Base-by-base conservation (phyloP, 2,113 vertebrate genomes). In the Halcyon senegalensis region DNA sequence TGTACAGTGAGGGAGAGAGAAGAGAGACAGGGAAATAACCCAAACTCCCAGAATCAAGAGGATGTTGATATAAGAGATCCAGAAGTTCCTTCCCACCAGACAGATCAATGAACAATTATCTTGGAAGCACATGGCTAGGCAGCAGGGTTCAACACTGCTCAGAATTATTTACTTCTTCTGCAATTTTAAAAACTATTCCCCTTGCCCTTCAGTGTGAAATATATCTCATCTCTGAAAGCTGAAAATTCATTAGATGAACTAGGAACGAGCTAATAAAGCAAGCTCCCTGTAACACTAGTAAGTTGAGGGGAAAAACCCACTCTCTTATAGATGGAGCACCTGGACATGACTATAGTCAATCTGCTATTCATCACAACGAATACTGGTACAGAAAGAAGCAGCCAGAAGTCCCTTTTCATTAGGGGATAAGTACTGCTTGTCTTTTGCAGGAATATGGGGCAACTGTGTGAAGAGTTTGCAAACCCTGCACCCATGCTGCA, bases 61-160 rank as follows among this genome's bases (percentile, higher is more conserved):
- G 86, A 69, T 87, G 62, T 78, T 94, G 69, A 62, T 92, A 75
- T 17, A 41, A 91, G 56, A 84, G 74, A 87, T 89, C 16, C 64
- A 92, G 69, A 87, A 93, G 55, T 87, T 92, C 77, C 39, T 84
- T 94, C 53, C 50, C 70, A 76, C 48, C 81, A 95, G 86, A 89
- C 58, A 84, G 80, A 93, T 96, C 89, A 93, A 92, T 96, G 95
- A 95, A 50, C 92, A 94, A 96, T 94, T 96, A 94, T 68, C 96
- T 90, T 66, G 84, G 90, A 96, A 96, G 73, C 62, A 87, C 4
- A 91, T 66, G 62, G 41, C 70, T 75, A 93, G 92, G 86, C 62
- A 95, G 80, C 86, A 94, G 53, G 39, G 86, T 94, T 96, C 94
- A 96, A 73, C 73, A 58, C 58, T 50, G 53, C 13, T 89, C 84